A percentile compares a stretch with the other conserved stretches of the same genome.
These are phyloP conservation scores for Picathartes gymnocephalus DNA, from an alignment of 2,113 vertebrate genomes.

Conservation along the genomic window DNA sequence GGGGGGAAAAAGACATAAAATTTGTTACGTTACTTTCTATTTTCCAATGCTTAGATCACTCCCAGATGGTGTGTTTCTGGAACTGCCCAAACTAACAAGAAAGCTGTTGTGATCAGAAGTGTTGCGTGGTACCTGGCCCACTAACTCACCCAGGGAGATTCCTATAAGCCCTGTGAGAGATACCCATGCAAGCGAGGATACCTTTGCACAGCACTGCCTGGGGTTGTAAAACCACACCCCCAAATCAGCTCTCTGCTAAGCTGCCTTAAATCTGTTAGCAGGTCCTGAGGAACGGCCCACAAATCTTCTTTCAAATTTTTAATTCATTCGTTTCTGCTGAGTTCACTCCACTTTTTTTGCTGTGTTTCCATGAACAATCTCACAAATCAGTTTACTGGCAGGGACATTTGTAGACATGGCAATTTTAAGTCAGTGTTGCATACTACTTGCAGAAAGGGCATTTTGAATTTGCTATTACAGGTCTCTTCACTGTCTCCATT, in stretches of 20 bases:
- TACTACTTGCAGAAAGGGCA: constrained; percentile 35
- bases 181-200: not conserved
- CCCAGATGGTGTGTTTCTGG: not conserved
- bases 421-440: constrained; percentile 48
- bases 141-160: not conserved
- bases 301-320: constrained; percentile 38
- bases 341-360: constrained; percentile 38
- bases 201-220: not conserved
- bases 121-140: not conserved
- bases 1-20: not conserved
- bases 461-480: not conserved
- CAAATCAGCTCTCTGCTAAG: not conserved
- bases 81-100: not conserved
- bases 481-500: not conserved
- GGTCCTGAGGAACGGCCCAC: constrained; percentile 4
- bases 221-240: not conserved
- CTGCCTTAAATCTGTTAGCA: not conserved
- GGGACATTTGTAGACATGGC: constrained; percentile 31
- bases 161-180: not conserved
- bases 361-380: constrained; percentile 47
- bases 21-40: not conserved
- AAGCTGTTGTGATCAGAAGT: not conserved
- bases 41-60: not conserved
- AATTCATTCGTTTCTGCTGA: constrained; percentile 49
- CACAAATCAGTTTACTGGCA: constrained; percentile 60